Percentiles rank a stretch among this genome's conserved stretches.
phyloP scores from a whole-genome alignment of 2,797 vertebrate species.

The Eutrigla gurnardus region DNA sequence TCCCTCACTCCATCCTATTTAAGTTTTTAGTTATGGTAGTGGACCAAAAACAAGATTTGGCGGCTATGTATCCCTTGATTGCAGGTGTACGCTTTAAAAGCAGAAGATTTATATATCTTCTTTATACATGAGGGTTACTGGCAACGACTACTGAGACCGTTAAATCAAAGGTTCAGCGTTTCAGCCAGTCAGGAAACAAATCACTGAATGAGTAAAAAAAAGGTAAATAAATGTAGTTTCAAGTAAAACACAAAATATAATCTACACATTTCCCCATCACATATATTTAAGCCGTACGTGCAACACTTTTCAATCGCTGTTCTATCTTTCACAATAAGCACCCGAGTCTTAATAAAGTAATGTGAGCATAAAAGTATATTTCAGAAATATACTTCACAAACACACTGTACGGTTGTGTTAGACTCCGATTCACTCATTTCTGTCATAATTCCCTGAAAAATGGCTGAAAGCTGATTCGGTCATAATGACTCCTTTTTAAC shows the following conservation, averaged over 20 bases:
- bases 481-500: background rate
- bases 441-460: background rate
- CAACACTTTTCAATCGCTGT: background rate
- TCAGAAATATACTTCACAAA: background rate
- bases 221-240: background rate
- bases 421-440: background rate
- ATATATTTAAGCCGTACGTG: background rate
- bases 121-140: background rate
- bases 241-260: background rate
- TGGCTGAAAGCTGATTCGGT: background rate
- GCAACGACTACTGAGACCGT: background rate
- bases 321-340: too few relatives aligned
- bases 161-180: background rate
- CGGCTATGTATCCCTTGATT: slow-evolving; percentile 2
- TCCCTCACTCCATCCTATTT: slow-evolving; percentile 15
- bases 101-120: slow-evolving; percentile 7
- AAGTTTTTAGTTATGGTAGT: slow-evolving; percentile 1
- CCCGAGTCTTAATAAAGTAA: background rate
- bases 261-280: too few relatives aligned
- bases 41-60: background rate
- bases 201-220: background rate
- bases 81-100: background rate
- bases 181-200: background rate
- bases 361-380: background rate
- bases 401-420: background rate